Evolutionary conservation across 2,797 vertebrate genomes (phyloP), one percentile per base, ranked within the genome.

Genomic region (Pseudopleuronectes americanus): DNA sequence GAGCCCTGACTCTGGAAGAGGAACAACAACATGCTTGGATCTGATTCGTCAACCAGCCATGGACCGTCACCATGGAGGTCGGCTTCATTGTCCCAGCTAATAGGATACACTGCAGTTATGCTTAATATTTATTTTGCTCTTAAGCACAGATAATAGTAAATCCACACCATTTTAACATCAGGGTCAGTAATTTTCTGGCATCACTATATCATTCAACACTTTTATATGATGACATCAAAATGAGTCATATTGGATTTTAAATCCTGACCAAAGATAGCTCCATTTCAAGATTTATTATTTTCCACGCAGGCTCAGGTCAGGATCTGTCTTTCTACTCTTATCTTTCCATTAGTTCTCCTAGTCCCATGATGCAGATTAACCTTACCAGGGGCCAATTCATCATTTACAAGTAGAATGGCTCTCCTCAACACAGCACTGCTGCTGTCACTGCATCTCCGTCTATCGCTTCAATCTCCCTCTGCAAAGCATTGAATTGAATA

Each of bases 261-360:
- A 74, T 62, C 60, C 16, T 43, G 21, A n/a, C 31, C 7, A 43
- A 6, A n/a, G 4, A 48, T 26, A 47, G 31, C 7, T 54, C 31
- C 22, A 26, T 21, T 54, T 56, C 53, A 13, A 56, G 13, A 12
- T 54, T 21, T 51, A 56, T 23, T 21, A 49, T 28, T 55, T 23
- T 58, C 28, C 45, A 60, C 4, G 48, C 28, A 17, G 33, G 21
- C 43, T 16, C 43, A 16, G 43, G 26, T 47, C 17, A 14, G 6
- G 45, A 31, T 72, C 53, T 65, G 24, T 62, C 17, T 49, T 60
- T 54, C 24, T 16, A 19, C 36, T 66, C 16, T 60, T 57, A 72
- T 77, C 65, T 78, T 76, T 73, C 48, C 26, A 83, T 71, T 81
- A 81, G 26, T n/a, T 36, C 16, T 13, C n/a, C 67, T 71, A 7